phyloP scores from a whole-genome alignment of 2,113 vertebrate species.

The Cyprichromis sp. region DNA sequence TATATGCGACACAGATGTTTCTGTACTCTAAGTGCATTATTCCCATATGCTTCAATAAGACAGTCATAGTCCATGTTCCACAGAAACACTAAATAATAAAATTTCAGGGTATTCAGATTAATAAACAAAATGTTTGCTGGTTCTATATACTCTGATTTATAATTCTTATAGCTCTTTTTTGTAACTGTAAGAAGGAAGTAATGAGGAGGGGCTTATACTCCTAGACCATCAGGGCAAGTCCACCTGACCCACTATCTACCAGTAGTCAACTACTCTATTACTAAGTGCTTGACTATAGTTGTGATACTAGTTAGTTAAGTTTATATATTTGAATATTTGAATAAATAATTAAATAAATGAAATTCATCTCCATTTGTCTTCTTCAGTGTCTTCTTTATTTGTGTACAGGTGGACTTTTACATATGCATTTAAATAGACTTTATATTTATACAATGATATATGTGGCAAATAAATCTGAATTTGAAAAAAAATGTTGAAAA shows the following conservation, averaged over 20 bases:
- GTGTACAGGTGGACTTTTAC: not conserved
- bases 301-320: not conserved
- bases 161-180: not conserved
- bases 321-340: not conserved
- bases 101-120: not conserved
- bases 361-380: not conserved
- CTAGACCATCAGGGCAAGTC: not conserved
- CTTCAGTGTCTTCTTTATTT: not conserved
- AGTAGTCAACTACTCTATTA: not conserved
- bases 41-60: not conserved
- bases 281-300: not conserved
- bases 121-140: not conserved
- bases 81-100: not conserved
- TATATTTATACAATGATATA: not conserved
- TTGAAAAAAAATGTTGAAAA: not conserved
- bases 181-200: not conserved
- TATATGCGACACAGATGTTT: not conserved
- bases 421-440: not conserved
- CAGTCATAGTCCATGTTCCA: not conserved
- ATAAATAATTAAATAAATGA: not conserved
- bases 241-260: not conserved
- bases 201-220: not conserved
- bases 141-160: not conserved
- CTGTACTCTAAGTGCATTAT: not conserved
- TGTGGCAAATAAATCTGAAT: not conserved